Evolutionary conservation across 2,113 vertebrate genomes (phyloP).

Genomic region (Colius striatus): DNA sequence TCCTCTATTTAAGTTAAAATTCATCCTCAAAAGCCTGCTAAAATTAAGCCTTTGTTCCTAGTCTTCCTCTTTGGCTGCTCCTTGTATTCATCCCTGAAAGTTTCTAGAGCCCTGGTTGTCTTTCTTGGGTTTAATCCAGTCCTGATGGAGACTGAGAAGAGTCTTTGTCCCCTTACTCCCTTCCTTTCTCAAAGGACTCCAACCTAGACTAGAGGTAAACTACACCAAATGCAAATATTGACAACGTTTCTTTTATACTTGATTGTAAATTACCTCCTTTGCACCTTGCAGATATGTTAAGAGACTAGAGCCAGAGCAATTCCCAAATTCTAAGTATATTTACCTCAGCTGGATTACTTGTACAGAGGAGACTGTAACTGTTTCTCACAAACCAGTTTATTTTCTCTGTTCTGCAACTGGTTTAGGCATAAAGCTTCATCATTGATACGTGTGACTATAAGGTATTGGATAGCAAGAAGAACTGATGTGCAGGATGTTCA

Average conservation of each 20-base stretch:
- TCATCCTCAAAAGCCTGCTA: slow-evolving; percentile 10
- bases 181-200: neutral
- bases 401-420: neutral
- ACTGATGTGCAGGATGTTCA: neutral
- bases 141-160: neutral
- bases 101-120: neutral
- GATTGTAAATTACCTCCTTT: neutral
- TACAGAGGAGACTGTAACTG: neutral
- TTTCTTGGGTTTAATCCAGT: slow-evolving; percentile 25
- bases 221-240: neutral
- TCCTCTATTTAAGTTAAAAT: neutral
- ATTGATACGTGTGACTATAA: neutral
- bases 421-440: neutral
- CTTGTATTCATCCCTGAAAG: neutral
- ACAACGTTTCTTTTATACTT: neutral
- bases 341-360: neutral
- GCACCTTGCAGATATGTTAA: neutral
- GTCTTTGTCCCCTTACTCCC: neutral
- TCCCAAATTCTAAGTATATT: neutral
- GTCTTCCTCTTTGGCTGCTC: neutral
- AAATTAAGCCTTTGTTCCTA: slow-evolving; percentile 20
- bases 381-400: neutral
- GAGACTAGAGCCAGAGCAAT: neutral
- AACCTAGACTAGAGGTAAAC: neutral
- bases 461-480: neutral